A percentile compares a stretch with the other conserved stretches of the same genome.
Conservation (phyloP, 1,140 invertebrate species). For the Aphelinus certus region DNA sequence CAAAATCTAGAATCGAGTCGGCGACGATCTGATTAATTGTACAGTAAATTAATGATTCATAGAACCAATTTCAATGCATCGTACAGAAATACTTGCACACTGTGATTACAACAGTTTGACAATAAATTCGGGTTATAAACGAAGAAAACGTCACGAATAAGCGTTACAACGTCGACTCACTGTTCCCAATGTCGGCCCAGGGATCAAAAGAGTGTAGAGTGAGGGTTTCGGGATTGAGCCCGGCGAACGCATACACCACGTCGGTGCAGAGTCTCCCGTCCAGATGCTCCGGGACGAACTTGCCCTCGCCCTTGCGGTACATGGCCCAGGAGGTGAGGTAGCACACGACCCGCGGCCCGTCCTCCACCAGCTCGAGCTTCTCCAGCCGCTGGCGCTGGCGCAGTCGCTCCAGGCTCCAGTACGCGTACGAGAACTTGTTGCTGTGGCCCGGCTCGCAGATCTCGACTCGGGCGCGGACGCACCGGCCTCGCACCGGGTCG, state of each 20-base stretch:
- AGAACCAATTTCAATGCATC: too few relatives aligned
- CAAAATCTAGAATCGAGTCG: too few relatives aligned
- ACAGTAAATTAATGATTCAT: too few relatives aligned
- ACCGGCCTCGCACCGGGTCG: slow-evolving; percentile 43
- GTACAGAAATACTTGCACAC: too few relatives aligned
- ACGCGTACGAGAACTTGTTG: slow-evolving; percentile 37
- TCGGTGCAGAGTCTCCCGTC: slow-evolving; percentile 85
- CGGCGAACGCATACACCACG: slow-evolving; percentile 90
- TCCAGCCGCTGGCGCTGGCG: slow-evolving; percentile 45
- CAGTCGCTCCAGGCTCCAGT: slow-evolving; percentile 25
- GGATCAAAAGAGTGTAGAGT: slow-evolving; percentile 82
- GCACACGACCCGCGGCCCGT: slow-evolving; percentile 75
- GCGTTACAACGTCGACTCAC: slow-evolving; percentile 66
- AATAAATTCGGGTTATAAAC: too few relatives aligned
- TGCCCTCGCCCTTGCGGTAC: slow-evolving; percentile 82
- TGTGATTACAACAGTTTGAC: too few relatives aligned
- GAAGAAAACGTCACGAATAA: too few relatives aligned
- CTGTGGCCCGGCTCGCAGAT: slow-evolving; percentile 53
- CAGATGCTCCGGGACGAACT: slow-evolving; percentile 86
- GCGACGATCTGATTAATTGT: too few relatives aligned
- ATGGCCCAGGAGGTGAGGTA: slow-evolving; percentile 91
- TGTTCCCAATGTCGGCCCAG: slow-evolving; percentile 86
- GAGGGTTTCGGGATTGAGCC: slow-evolving; percentile 79
- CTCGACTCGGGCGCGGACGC: slow-evolving; percentile 49
- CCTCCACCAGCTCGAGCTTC: slow-evolving; percentile 47